Percentiles rank a stretch among this genome's conserved stretches.
Evolutionary conservation across 2,888 invertebrate genomes (phyloP).

Genomic region (Aspidiotus rigidus): DNA sequence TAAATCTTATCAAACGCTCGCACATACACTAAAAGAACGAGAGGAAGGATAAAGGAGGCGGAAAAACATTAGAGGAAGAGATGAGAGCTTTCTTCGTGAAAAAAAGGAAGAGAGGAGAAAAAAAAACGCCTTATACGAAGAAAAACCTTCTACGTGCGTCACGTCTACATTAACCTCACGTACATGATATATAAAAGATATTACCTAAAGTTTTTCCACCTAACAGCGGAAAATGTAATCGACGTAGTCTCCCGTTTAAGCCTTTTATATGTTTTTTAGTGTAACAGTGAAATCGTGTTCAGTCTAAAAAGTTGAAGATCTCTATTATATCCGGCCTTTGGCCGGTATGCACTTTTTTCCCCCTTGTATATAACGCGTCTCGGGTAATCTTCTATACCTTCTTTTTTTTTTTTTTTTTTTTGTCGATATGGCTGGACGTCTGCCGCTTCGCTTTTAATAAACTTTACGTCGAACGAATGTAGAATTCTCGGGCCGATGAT

Average conservation of each 20-base stretch:
- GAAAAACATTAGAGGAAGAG: neutral
- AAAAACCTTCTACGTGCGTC: neutral
- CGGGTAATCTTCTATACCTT: too few species aligned
- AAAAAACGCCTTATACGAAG: neutral
- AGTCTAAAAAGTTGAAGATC: slow-evolving; percentile 2
- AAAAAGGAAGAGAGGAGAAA: neutral
- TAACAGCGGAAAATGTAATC: slow-evolving; percentile 8
- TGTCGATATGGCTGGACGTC: neutral
- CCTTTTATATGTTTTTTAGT: slow-evolving; percentile 4
- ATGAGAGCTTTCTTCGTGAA: neutral
- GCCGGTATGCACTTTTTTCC: too few species aligned
- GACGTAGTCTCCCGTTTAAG: slow-evolving; percentile 3
- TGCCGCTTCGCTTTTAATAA: too few species aligned
- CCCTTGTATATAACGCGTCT: too few species aligned
- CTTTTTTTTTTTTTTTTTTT: slow-evolving; percentile 4
- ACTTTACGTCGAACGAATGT: too few species aligned
- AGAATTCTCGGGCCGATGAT: too few species aligned
- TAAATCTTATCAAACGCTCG: neutral
- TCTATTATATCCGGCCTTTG: neutral
- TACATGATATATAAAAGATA: slow-evolving; percentile 14
- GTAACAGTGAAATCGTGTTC: slow-evolving; percentile 4
- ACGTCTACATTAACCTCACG: slow-evolving; percentile 15
- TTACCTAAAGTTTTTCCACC: slow-evolving; percentile 3
- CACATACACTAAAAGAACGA: too few species aligned
- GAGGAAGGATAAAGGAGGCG: neutral